Base-by-base conservation (phyloP, 2,888 invertebrate species). In the Synanthedon formicaeformis region DNA sequence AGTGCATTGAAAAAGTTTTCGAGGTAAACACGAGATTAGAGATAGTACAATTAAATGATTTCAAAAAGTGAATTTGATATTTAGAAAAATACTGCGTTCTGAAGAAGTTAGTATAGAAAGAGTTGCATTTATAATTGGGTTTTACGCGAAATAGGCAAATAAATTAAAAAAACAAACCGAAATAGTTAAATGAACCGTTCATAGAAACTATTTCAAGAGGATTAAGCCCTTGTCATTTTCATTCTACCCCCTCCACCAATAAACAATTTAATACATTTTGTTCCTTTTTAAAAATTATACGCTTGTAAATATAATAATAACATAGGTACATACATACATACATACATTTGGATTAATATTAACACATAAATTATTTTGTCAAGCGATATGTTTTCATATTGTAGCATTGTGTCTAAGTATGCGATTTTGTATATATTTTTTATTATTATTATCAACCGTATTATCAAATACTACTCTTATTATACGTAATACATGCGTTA, bases 371-470 rank as follows among this genome's bases (percentile, higher is more conserved):
- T 56, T 67, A 70, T 61, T 76, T 78, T 79, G 79, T 77, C 75
- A 78, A 86, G 86, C 86, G 86, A 86, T 86, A 86, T 85, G 86
- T 86, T 78, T 84, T 63, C 66, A 84, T 85, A 85, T 86, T 85
- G 85, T 86, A 84, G 80, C 83, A 78, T 74, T 75, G 73, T 79
- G 73, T 78, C 70, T 74, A 72, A 70, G 71, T 75, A 79, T 66
- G 75, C 74, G 67, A 71, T 68, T 63, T 51, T 49, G 61, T 78
- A 75, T 73, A 75, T 73, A 14, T 12, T 69, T 65, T 66, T 65
- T 56, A 61, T 65, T 72, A 71, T 71, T 69, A 67, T 71, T 69
- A 66, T 72, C 71, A 75, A 73, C 76, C 69, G 74, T 80, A 76
- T 75, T 85, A 84, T 84, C 82, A 85, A 86, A 85, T 83, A 83